Evolutionary conservation across 1,140 invertebrate species (phyloP).

Genomic region (Pygmarrhopalites habei): DNA sequence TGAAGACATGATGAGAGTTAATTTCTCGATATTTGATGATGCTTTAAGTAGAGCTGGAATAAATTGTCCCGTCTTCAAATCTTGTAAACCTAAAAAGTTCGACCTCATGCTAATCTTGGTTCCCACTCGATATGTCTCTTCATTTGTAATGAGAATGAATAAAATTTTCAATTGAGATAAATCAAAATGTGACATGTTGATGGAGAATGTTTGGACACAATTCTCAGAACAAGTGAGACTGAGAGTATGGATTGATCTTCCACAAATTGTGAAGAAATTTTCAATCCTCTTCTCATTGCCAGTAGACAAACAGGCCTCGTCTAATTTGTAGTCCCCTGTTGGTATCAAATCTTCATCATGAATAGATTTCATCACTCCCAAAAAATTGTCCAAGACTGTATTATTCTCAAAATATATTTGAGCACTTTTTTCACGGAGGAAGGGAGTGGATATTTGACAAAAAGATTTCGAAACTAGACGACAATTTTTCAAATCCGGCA

Average conservation of each 20-base stretch:
- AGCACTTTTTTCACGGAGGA: background rate
- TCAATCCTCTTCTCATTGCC: background rate
- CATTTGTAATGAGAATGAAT: background rate
- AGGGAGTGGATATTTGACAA: background rate
- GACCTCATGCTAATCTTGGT: background rate
- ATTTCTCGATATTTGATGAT: conserved; percentile 1
- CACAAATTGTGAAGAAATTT: background rate
- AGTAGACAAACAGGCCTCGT: background rate
- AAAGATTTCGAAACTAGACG: background rate
- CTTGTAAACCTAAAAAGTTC: too few species aligned
- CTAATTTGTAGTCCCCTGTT: conserved; percentile 5
- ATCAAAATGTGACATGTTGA: background rate
- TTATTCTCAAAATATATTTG: background rate
- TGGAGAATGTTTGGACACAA: background rate
- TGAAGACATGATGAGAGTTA: background rate
- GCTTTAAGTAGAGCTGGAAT: background rate
- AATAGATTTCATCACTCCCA: background rate
- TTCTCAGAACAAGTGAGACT: background rate
- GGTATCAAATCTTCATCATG: background rate
- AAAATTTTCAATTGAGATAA: background rate
- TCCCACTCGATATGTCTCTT: background rate
- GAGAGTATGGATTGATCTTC: background rate
- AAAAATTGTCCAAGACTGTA: background rate
- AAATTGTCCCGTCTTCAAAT: too few species aligned
- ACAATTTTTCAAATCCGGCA: background rate